These are phyloP conservation scores for Phthorimaea operculella DNA, from an alignment of 1,140 invertebrate genomes.

Conservation along the genomic window DNA sequence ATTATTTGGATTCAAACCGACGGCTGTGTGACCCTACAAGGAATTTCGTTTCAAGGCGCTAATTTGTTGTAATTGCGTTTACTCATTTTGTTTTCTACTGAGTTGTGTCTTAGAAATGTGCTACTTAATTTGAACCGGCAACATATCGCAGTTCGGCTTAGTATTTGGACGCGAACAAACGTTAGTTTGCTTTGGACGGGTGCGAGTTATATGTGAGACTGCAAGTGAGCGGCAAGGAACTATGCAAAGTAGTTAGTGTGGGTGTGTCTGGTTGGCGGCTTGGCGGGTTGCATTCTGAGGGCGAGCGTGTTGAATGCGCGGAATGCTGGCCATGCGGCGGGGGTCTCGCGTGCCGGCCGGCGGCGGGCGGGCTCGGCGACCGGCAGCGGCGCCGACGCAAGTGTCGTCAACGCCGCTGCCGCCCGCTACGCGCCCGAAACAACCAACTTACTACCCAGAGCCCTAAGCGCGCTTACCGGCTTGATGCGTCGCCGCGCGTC, in stretches of 20 bases:
- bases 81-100: conserved; percentile 15
- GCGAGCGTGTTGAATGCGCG: conserved; percentile 53
- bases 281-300: conserved; percentile 57
- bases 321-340: conserved; percentile 48
- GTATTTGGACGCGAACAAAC: no score
- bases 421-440: no score
- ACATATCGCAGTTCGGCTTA: no score
- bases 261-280: conserved; percentile 42
- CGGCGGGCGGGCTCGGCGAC: conserved; percentile 8
- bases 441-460: not conserved
- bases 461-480: conserved; percentile 33
- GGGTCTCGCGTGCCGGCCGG: conserved; percentile 34
- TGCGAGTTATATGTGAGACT: not conserved
- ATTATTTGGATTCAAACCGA: conserved; percentile 49
- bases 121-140: not conserved
- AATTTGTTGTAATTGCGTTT: conserved; percentile 28
- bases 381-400: conserved; percentile 5
- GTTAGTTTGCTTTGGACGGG: not conserved
- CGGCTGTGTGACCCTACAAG: conserved; percentile 36
- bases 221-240: conserved; percentile 17
- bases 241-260: conserved; percentile 47
- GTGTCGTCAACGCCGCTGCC: not conserved
- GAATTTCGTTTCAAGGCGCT: conserved; percentile 30
- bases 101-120: conserved; percentile 11
- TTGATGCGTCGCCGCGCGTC: conserved; percentile 33